These are phyloP conservation scores for Tricholauxania praeusta DNA, from an alignment of 2,888 invertebrate species.

Conservation along the genomic window DNA sequence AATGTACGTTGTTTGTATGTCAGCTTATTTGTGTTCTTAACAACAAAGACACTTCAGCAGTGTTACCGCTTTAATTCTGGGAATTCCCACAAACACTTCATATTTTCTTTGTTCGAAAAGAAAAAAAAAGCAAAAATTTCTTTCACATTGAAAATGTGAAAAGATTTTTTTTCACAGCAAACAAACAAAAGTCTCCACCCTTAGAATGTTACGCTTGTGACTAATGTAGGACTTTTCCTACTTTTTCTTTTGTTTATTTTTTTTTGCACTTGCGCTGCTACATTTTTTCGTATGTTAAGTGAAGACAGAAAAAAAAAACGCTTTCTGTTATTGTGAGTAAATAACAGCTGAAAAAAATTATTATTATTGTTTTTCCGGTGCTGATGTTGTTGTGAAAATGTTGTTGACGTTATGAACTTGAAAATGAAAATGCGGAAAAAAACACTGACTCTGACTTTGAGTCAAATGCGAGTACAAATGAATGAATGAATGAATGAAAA, in stretches of 20 bases:
- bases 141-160: too few species aligned
- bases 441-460: neutral
- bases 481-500: constrained; percentile 51
- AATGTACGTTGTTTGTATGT: too few species aligned
- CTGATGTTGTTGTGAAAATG: constrained; percentile 14
- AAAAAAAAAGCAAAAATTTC: constrained; percentile 17
- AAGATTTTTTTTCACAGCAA: constrained; percentile 45
- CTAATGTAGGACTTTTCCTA: neutral
- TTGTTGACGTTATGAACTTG: constrained; percentile 66
- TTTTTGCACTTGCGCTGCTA: too few species aligned
- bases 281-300: too few species aligned
- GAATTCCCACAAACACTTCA: constrained; percentile 29
- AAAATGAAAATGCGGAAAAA: constrained; percentile 49
- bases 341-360: constrained; percentile 1
- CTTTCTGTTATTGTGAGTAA: neutral
- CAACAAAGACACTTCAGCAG: neutral
- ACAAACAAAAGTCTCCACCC: neutral
- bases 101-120: neutral
- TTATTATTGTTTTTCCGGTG: constrained; percentile 6
- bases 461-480: constrained; percentile 50
- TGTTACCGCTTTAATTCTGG: constrained; percentile 11
- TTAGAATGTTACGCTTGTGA: neutral
- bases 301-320: too few species aligned
- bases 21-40: neutral
- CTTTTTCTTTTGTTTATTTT: too few species aligned